Evolutionary conservation across 2,888 invertebrate species (phyloP).

Genomic region (Hetaerina titia): DNA sequence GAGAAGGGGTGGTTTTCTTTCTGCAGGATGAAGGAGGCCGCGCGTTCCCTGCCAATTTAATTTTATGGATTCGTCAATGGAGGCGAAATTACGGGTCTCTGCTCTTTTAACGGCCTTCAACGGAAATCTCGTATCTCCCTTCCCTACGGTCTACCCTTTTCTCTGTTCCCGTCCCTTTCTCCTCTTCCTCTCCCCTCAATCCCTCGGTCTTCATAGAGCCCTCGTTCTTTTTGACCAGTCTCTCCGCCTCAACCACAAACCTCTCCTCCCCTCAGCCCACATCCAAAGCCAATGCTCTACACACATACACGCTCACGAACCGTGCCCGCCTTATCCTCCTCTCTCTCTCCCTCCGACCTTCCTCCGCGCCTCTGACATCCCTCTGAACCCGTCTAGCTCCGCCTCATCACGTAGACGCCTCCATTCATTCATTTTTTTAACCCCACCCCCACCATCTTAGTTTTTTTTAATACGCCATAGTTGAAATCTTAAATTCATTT

Average conservation of each 20-base stretch:
- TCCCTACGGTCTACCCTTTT: not conserved
- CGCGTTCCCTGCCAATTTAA: constrained; percentile 41
- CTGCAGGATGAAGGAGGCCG: constrained; percentile 51
- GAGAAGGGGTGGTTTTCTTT: constrained; percentile 6
- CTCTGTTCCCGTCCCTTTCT: not conserved
- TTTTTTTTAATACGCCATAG: too few relatives aligned
- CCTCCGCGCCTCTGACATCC: not conserved
- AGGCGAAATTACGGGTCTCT: constrained; percentile 57
- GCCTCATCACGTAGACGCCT: not conserved
- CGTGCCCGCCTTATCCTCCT: not conserved
- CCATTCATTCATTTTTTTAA: not conserved
- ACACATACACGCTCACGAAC: not conserved
- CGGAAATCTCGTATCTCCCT: too few relatives aligned
- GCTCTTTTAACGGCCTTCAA: constrained; percentile 20
- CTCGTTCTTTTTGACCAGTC: not conserved
- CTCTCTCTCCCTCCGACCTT: not conserved
- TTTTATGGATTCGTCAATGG: constrained; percentile 57
- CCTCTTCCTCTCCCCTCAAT: not conserved
- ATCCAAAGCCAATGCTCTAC: not conserved
- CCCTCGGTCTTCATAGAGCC: not conserved
- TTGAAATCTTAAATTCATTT: too few relatives aligned
- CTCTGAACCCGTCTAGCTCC: not conserved
- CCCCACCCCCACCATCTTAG: not conserved
- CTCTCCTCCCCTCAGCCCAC: not conserved
- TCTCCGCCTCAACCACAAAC: not conserved